Conservation (phyloP, 2,113 vertebrate genomes). For the Saiga tatarica region DNA sequence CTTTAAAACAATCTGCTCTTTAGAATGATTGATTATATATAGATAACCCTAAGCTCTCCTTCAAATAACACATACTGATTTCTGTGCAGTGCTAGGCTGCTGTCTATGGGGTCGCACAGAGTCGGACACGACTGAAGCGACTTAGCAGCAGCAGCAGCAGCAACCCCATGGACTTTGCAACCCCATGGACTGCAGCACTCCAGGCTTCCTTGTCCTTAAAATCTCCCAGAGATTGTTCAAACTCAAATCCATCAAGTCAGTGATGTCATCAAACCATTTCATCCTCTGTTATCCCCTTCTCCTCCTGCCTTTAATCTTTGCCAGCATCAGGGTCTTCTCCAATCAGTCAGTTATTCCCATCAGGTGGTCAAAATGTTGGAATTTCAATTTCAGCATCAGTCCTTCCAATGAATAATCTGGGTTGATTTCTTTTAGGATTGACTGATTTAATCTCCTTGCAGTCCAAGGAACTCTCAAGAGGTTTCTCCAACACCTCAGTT, state of each 20-base stretch:
- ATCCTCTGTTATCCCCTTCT: background rate
- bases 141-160: too few relatives aligned
- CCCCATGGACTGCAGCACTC: background rate
- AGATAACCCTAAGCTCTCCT: background rate
- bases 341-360: background rate
- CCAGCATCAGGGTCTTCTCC: background rate
- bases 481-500: background rate
- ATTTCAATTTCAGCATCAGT: background rate
- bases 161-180: background rate
- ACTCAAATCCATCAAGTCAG: background rate
- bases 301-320: background rate
- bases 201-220: background rate
- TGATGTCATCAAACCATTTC: background rate
- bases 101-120: too few relatives aligned
- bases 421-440: background rate
- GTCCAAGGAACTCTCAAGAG: background rate
- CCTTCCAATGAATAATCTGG: background rate
- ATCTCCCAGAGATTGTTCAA: accelerated
- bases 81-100: background rate
- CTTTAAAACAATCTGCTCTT: background rate
- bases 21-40: background rate
- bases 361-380: background rate
- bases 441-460: background rate
- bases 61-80: background rate
- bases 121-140: too few relatives aligned